Evolutionary conservation across 2,888 invertebrate genomes (phyloP), one percentile per base, ranked within the genome.

Genomic region (Drosophila greeni): DNA sequence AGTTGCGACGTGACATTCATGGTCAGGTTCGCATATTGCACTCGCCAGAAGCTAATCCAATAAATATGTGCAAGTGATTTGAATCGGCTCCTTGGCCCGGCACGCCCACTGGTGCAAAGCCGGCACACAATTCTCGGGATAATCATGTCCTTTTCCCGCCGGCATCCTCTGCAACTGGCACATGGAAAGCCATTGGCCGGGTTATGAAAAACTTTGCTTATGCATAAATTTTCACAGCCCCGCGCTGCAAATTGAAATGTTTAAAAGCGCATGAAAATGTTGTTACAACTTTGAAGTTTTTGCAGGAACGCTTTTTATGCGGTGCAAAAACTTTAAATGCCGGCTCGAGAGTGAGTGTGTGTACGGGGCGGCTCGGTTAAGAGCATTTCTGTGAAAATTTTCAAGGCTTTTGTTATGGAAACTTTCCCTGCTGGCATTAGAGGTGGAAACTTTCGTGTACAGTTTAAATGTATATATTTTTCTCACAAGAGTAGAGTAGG

Each of bases 231-330:
- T 81, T 65, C 70, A 33, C 68, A 55, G 48, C 56, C 58, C 40
- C 57, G 66, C 53, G 64, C 52, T 53, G 58, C 51, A 78, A 79
- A 83, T 77, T 83, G 82, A 83, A 83, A 83, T 81, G 85, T 75
- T 81, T 81, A 81, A 81, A 84, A 81, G 81, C 74, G 85, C 85
- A 84, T 81, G 69, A 81, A 81, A 84, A 81, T 81, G 78, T 84
- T 82, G 77, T 77, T 80, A 71, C 74, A 81, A 80, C 75, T 84
- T 84, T 84, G 47, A 76, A 84, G 79, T 66, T 77, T 79, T 51
- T 66, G 58, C 71, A 45, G 49, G 68, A 52, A 36, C 57, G 56
- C 55, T 66, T 54, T 71, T 61, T 61, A 54, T 52, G 66, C 60
- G 45, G 29, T 29, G 39, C 57, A 39, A 18, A 65, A 82, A 79